Evolutionary conservation across 2,113 vertebrate genomes (phyloP).

Genomic region (Siniperca chuatsi): DNA sequence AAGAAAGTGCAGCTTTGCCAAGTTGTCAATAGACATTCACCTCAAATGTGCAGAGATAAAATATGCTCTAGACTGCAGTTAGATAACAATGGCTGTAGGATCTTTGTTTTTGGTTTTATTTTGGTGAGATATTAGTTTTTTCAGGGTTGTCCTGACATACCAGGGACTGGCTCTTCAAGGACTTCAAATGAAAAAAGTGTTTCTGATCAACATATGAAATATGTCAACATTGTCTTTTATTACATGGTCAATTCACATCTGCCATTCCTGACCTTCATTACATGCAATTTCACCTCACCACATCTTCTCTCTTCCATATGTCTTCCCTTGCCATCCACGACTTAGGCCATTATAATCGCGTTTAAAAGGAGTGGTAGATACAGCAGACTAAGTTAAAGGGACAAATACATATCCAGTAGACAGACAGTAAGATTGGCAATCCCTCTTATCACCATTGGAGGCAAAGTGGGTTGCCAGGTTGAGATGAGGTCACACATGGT

Average conservation of each 20-base stretch:
- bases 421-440: conserved; percentile 48
- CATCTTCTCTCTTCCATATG: not conserved
- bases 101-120: not conserved
- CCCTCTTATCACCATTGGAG: conserved; percentile 48
- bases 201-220: not conserved
- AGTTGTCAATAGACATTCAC: conserved; percentile 10
- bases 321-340: not conserved
- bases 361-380: not conserved
- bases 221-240: not conserved
- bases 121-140: not conserved
- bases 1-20: conserved; percentile 18
- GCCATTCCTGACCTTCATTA: not conserved
- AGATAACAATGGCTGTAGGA: not conserved
- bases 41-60: conserved; percentile 7
- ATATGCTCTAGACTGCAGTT: not conserved
- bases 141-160: not conserved
- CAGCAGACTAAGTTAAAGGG: conserved; percentile 14
- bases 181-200: not conserved
- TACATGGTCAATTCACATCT: not conserved
- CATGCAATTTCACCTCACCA: not conserved
- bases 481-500: conserved; percentile 76
- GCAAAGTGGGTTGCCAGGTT: conserved; percentile 67
- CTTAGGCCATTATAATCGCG: not conserved
- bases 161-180: not conserved
- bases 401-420: conserved; percentile 22